Conservation (phyloP, 2,888 invertebrate species). For the Netelia melanura region DNA sequence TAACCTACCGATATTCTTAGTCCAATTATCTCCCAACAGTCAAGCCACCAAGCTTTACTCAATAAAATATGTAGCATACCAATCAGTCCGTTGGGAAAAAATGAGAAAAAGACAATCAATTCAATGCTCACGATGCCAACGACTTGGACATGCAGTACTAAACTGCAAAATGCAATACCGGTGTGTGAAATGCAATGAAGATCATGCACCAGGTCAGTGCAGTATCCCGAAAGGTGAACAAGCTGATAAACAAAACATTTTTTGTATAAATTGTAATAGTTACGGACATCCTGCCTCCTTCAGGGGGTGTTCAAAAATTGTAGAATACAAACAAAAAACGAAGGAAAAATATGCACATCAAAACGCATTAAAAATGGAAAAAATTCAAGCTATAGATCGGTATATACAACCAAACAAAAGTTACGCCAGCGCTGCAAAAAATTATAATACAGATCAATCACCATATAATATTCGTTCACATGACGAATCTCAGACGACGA, state of each 20-base stretch:
- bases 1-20: no score
- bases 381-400: neutral
- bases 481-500: no score
- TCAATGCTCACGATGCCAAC: constrained; percentile 38
- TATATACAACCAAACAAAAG: neutral
- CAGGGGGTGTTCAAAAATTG: constrained; percentile 5
- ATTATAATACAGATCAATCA: no score
- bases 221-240: neutral
- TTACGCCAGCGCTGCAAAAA: neutral
- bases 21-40: no score
- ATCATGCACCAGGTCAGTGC: constrained; percentile 20
- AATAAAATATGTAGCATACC: constrained; percentile 20
- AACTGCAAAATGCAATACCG: constrained; percentile 8
- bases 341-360: neutral
- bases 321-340: neutral
- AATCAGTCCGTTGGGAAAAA: constrained; percentile 39
- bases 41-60: neutral
- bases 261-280: no score
- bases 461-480: no score
- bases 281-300: neutral
- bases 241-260: no score
- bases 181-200: constrained; percentile 14
- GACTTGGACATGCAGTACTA: neutral
- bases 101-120: constrained; percentile 16
- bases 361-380: neutral